phyloP scores from a whole-genome alignment of 2,113 vertebrate species.

The Alectura lathami region DNA sequence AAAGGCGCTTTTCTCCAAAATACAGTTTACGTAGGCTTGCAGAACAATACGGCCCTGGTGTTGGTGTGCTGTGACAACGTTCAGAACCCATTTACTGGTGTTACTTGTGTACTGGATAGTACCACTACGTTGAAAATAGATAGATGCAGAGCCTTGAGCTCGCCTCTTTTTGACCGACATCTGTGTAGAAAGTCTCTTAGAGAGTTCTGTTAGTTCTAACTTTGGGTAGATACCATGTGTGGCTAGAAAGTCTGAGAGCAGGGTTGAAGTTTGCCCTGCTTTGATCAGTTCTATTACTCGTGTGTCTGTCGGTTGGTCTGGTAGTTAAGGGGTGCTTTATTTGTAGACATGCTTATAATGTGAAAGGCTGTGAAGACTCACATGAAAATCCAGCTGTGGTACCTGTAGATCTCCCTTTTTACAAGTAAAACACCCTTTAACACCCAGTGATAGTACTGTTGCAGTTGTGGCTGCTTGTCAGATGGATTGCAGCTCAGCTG shows the following conservation, averaged over 20 bases:
- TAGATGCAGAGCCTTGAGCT: neutral
- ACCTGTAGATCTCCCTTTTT: neutral
- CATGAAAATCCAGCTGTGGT: neutral
- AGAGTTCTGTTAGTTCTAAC: neutral
- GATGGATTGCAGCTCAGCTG: neutral
- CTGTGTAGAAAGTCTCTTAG: neutral
- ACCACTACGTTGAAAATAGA: neutral
- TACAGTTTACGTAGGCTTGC: neutral
- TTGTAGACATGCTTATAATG: no score
- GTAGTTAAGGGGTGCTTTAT: neutral
- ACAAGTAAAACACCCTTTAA: neutral
- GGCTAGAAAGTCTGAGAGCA: neutral
- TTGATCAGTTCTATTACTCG: neutral
- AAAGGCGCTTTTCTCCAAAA: neutral
- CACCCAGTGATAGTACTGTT: neutral
- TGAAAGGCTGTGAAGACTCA: neutral
- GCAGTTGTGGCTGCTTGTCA: neutral
- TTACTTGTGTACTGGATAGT: neutral
- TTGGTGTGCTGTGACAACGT: neutral
- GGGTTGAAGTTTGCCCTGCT: neutral
- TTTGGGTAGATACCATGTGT: neutral
- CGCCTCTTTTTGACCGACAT: neutral
- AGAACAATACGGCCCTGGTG: neutral
- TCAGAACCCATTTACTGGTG: neutral
- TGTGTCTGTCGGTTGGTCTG: neutral